Conservation (phyloP, 2,797 vertebrate species). For the Paratrypauchen microcephalus region DNA sequence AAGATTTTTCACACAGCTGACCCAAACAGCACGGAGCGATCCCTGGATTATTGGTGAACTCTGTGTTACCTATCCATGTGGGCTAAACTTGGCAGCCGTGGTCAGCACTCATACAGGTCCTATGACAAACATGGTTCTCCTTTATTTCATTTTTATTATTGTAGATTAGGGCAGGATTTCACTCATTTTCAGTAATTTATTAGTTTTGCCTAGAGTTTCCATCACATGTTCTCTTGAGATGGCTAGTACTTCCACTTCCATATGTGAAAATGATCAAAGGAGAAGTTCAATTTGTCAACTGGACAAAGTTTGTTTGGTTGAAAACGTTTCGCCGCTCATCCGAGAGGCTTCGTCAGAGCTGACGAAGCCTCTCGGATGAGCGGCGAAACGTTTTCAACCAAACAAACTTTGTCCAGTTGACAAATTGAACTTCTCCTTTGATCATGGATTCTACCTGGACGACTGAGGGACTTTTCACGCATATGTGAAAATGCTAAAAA, state of each 20-base stretch:
- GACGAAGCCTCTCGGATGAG: too few relatives aligned
- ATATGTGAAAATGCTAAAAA: conserved; percentile 1
- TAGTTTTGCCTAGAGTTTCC: conserved; percentile 42
- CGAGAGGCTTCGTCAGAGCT: too few relatives aligned
- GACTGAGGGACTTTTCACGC: too few relatives aligned
- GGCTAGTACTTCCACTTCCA: conserved; percentile 16
- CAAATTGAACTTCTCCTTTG: too few relatives aligned
- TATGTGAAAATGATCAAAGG: conserved; percentile 5
- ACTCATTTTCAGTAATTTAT: conserved; percentile 42
- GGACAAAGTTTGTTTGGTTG: too few relatives aligned
- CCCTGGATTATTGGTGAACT: conserved; percentile 66
- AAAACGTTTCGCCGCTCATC: too few relatives aligned
- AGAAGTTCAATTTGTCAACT: too few relatives aligned
- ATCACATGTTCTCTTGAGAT: conserved; percentile 28
- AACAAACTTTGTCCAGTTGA: too few relatives aligned
- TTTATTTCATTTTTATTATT: conserved; percentile 54
- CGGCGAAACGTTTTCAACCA: too few relatives aligned
- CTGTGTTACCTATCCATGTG: conserved; percentile 47
- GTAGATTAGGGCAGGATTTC: conserved; percentile 50
- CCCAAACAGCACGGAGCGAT: conserved; percentile 57
- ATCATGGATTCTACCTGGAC: too few relatives aligned
- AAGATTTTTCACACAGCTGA: conserved; percentile 61
- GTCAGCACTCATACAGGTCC: conserved; percentile 30
- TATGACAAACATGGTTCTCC: conserved; percentile 35
- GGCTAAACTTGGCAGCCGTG: conserved; percentile 32